Conservation (phyloP, 1,140 invertebrate genomes). For the Drosophila seguyi region DNA sequence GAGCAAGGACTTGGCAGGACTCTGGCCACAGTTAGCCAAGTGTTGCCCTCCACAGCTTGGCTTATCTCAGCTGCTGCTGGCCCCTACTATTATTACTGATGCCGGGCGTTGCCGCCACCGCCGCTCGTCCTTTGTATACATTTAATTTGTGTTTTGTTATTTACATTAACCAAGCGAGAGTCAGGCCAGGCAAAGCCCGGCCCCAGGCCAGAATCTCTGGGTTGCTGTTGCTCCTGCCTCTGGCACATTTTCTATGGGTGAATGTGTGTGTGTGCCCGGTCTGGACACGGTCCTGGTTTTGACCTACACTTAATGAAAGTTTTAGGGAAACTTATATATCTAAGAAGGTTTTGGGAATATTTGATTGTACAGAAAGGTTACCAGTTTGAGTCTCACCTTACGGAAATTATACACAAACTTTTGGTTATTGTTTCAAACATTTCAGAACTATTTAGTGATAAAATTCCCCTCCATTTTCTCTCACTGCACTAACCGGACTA, state of each 20-base stretch:
- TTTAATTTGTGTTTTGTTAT: constrained; percentile 84
- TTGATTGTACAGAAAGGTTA: not conserved
- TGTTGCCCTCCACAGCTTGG: constrained; percentile 59
- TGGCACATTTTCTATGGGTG: constrained; percentile 60
- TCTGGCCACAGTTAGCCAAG: constrained; percentile 68
- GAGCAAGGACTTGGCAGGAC: constrained; percentile 26
- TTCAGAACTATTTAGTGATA: not conserved
- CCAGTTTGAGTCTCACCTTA: not conserved
- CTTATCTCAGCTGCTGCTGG: constrained; percentile 76
- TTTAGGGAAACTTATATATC: not conserved
- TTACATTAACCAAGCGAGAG: constrained; percentile 77
- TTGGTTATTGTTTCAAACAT: not conserved
- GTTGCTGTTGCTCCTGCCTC: constrained; percentile 47
- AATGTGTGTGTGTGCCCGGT: constrained; percentile 24
- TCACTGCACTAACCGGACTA: constrained; percentile 11
- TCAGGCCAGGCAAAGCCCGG: constrained; percentile 42
- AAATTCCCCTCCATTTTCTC: not conserved
- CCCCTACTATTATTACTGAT: constrained; percentile 29
- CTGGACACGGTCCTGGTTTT: constrained; percentile 4
- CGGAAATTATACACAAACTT: not conserved
- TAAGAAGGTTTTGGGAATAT: not conserved
- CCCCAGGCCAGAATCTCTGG: constrained; percentile 6
- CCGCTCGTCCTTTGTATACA: constrained; percentile 75
- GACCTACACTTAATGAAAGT: not conserved
- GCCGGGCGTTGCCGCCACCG: constrained; percentile 27